These are phyloP conservation scores for Xylota sylvarum DNA, from an alignment of 2,888 invertebrate species.

Conservation along the genomic window DNA sequence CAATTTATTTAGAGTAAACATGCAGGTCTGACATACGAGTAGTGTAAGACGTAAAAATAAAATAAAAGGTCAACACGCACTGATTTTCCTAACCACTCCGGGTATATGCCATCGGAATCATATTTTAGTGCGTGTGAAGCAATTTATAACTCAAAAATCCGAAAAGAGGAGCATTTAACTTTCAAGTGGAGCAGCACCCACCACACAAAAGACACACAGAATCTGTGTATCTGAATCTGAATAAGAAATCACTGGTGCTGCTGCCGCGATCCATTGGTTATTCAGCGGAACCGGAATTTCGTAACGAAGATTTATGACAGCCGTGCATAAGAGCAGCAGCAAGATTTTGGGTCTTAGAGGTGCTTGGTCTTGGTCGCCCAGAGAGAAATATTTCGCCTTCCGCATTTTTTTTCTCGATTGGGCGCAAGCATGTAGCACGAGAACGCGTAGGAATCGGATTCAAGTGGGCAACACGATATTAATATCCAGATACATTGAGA, in stretches of 20 bases:
- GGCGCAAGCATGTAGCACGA: conserved; percentile 13
- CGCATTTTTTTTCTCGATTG: conserved; percentile 6
- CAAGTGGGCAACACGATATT: conserved; percentile 59
- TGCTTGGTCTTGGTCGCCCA: conserved; percentile 12
- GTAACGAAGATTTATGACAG: conserved; percentile 73
- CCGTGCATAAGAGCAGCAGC: conserved; percentile 33
- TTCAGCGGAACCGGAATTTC: conserved; percentile 66
- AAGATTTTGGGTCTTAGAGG: conserved; percentile 29
- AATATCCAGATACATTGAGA: conserved; percentile 33
- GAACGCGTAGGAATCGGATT: conserved; percentile 47
- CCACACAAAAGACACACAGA: conserved; percentile 36
- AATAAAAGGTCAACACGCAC: conserved; percentile 60
- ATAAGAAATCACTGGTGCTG: conserved; percentile 51
- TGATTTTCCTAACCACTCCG: conserved; percentile 16
- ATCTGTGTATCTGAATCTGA: conserved; percentile 14
- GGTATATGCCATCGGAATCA: conserved; percentile 34
- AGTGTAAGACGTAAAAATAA: conserved; percentile 4
- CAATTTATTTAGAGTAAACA: conserved; percentile 57
- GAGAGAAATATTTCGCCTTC: conserved; percentile 43
- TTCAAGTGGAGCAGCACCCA: conserved; percentile 55
- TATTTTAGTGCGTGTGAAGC: conserved; percentile 72
- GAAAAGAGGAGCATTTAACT: conserved; percentile 56
- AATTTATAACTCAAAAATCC: conserved; percentile 58
- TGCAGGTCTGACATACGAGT: conserved; percentile 31
- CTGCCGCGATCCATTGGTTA: conserved; percentile 16